Evolutionary conservation across 2,888 invertebrate species (phyloP).

Genomic region (Rugalucina vietnamica): DNA sequence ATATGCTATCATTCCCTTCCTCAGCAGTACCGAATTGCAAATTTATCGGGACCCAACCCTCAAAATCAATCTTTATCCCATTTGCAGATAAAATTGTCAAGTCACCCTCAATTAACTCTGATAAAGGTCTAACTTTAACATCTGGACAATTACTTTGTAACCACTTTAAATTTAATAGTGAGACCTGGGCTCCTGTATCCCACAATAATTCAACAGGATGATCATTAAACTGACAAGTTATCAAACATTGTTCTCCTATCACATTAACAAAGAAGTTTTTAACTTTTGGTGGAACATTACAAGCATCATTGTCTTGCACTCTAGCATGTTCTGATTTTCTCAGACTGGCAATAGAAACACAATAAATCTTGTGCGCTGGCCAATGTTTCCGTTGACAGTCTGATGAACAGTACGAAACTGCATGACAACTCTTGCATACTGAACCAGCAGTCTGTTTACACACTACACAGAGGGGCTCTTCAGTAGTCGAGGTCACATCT

Average conservation of each 20-base stretch:
- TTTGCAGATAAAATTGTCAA: background rate
- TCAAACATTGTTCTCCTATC: conserved; percentile 20
- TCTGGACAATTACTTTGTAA: too few species aligned
- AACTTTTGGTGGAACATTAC: background rate
- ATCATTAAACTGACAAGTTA: conserved; percentile 5
- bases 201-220: conserved; percentile 14
- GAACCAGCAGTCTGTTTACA: background rate
- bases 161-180: conserved; percentile 5
- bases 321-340: background rate
- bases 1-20: background rate
- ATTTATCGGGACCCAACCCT: conserved; percentile 8
- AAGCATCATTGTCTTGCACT: background rate
- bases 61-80: background rate
- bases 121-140: background rate
- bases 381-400: background rate
- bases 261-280: background rate
- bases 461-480: background rate
- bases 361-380: background rate
- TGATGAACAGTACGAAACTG: background rate
- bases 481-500: background rate
- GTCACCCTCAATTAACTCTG: background rate
- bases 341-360: background rate
- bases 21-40: background rate
- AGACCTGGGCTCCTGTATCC: conserved; percentile 51
- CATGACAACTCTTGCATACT: background rate